These are phyloP conservation scores for Aradophagus sp. DNA, from an alignment of 1,140 invertebrate genomes.

Conservation along the genomic window DNA sequence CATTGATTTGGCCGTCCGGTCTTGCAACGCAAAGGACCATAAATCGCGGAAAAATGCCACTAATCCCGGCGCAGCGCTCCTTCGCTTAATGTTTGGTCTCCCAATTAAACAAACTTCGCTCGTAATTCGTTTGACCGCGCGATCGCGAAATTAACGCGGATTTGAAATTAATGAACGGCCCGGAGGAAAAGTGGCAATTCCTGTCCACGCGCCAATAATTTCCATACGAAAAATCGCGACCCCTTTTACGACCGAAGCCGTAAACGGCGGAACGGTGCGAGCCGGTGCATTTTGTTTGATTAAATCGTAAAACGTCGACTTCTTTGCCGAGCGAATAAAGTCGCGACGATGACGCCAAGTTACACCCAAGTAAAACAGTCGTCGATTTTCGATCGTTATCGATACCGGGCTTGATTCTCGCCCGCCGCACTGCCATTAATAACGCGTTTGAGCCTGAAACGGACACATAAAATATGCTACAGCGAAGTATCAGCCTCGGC, in stretches of 20 bases:
- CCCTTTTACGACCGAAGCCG: constrained; percentile 25
- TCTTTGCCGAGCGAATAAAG: constrained; percentile 25
- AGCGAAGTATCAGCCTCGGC: constrained; percentile 8
- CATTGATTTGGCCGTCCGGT: constrained; percentile 27
- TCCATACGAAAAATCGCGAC: constrained; percentile 41
- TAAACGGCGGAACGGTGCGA: constrained; percentile 34
- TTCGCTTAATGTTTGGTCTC: too few relatives aligned
- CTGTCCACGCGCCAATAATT: constrained; percentile 21
- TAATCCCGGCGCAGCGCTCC: too few relatives aligned
- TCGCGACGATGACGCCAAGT: too few relatives aligned
- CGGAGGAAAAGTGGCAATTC: too few relatives aligned
- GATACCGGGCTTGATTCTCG: constrained; percentile 2
- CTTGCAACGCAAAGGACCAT: too few relatives aligned
- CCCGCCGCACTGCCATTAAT: constrained; percentile 5
- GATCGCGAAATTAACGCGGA: too few relatives aligned
- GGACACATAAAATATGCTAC: constrained; percentile 15
- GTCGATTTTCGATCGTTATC: constrained; percentile 4
- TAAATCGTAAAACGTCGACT: constrained; percentile 38
- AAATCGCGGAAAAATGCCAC: too few relatives aligned
- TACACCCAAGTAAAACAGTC: constrained; percentile 1
- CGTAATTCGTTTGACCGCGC: too few relatives aligned
- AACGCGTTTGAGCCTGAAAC: constrained; percentile 9
- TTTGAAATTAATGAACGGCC: too few relatives aligned
- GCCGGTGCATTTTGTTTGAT: constrained; percentile 37
- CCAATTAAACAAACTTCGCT: too few relatives aligned